Conservation (phyloP, 2,113 vertebrate genomes). For the Lasiurus borealis region DNA sequence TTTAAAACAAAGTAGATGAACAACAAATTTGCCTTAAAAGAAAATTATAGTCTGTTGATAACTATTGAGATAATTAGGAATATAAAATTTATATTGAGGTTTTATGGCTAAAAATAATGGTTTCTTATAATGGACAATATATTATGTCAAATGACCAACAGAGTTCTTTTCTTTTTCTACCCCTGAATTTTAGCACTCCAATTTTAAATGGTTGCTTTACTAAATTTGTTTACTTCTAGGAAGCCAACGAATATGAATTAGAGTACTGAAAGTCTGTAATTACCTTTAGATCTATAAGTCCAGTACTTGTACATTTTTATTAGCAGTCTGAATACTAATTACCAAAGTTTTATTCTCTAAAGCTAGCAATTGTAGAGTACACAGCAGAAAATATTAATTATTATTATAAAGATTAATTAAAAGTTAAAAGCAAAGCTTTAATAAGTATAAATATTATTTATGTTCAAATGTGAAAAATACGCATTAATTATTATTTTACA, state of each 20-base stretch:
- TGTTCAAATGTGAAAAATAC: slow-evolving; percentile 60
- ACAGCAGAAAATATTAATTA: slow-evolving; percentile 64
- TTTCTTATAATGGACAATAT: not conserved
- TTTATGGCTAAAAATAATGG: not conserved
- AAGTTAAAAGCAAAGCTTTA: slow-evolving; percentile 70
- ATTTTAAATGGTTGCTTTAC: slow-evolving; percentile 25
- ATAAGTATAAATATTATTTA: slow-evolving; percentile 49
- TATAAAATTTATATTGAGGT: not conserved
- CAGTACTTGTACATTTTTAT: slow-evolving; percentile 64
- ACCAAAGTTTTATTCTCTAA: slow-evolving; percentile 60
- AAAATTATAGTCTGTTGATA: not conserved
- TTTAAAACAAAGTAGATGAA: slow-evolving; percentile 35
- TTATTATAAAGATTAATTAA: slow-evolving; percentile 71
- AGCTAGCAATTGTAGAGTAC: slow-evolving; percentile 32
- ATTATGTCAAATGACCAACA: not conserved
- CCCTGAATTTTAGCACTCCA: slow-evolving; percentile 5
- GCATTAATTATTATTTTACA: slow-evolving; percentile 53
- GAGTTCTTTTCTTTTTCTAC: not conserved
- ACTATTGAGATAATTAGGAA: slow-evolving; percentile 37
- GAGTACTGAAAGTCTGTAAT: slow-evolving; percentile 64
- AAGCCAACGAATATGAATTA: slow-evolving; percentile 52
- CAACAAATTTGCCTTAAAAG: not conserved
- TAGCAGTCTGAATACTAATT: slow-evolving; percentile 62
- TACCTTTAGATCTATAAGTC: slow-evolving; percentile 62
- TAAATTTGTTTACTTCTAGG: slow-evolving; percentile 37